Conservation (phyloP, 2,888 invertebrate genomes). For the Cremastinae sp. region DNA sequence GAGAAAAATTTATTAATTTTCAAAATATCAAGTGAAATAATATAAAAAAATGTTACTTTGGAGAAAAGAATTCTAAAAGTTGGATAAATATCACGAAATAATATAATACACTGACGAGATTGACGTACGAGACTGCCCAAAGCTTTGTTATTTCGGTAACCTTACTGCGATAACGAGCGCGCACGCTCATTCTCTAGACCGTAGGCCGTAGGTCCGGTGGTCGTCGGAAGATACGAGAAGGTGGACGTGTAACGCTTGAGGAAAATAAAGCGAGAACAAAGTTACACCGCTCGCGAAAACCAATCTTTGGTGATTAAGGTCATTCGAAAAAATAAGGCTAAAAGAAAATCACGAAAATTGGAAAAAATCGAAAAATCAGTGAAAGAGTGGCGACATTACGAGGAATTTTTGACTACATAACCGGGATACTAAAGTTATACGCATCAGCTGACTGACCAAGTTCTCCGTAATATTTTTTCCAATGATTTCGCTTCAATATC, state of each 20-base stretch:
- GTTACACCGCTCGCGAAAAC: slow-evolving; percentile 26
- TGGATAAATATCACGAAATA: too few relatives aligned
- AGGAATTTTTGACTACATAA: slow-evolving; percentile 6
- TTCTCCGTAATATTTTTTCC: slow-evolving; percentile 4
- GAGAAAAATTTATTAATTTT: too few relatives aligned
- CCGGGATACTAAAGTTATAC: slow-evolving; percentile 20
- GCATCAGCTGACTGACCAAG: slow-evolving; percentile 47
- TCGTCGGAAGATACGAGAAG: slow-evolving; percentile 16
- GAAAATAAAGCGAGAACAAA: slow-evolving; percentile 36
- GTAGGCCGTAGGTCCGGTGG: slow-evolving; percentile 9
- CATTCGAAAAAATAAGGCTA: not conserved
- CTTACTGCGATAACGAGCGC: too few relatives aligned
- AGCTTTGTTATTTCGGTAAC: too few relatives aligned
- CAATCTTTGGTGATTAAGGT: slow-evolving; percentile 10
- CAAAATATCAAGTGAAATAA: too few relatives aligned
- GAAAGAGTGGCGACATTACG: slow-evolving; percentile 6
- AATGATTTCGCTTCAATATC: slow-evolving; percentile 76
- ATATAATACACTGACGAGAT: too few relatives aligned
- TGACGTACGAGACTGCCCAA: too few relatives aligned
- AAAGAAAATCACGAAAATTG: not conserved
- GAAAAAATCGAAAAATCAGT: slow-evolving; percentile 31
- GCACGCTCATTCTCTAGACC: slow-evolving; percentile 1
- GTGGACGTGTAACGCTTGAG: slow-evolving; percentile 24
- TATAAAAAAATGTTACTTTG: too few relatives aligned
- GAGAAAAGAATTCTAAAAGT: too few relatives aligned